Evolutionary conservation across 1,140 invertebrate species (phyloP).

Genomic region (Oryctes rhinoceros): DNA sequence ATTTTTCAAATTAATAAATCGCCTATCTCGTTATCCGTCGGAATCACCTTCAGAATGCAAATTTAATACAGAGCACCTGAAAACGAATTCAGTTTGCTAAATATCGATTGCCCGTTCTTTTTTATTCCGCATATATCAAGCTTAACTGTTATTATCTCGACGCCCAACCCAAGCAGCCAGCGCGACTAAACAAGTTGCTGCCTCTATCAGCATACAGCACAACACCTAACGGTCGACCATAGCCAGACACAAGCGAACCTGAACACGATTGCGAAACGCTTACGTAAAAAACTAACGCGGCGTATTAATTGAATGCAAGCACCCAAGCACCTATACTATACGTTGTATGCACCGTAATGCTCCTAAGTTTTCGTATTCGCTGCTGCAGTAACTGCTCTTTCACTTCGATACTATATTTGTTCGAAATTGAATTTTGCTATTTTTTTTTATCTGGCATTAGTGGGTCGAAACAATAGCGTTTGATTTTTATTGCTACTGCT

Average conservation of each 20-base stretch:
- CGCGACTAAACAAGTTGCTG: neutral
- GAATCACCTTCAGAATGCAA: neutral
- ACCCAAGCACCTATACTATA: neutral
- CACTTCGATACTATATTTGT: too few species aligned
- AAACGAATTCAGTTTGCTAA: neutral
- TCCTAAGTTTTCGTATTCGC: too few species aligned
- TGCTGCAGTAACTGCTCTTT: too few species aligned
- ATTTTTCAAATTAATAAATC: too few species aligned
- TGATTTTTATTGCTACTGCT: too few species aligned
- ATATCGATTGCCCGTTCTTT: neutral
- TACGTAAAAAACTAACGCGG: slow-evolving; percentile 13
- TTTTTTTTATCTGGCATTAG: too few species aligned
- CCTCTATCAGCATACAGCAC: neutral
- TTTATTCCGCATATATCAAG: slow-evolving; percentile 1
- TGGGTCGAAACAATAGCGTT: too few species aligned
- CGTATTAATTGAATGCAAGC: slow-evolving; percentile 11
- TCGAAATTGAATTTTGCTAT: too few species aligned
- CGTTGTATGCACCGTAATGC: too few species aligned
- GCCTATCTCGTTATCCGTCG: too few species aligned
- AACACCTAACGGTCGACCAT: slow-evolving; percentile 2
- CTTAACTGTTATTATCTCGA: neutral
- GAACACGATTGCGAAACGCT: slow-evolving; percentile 3
- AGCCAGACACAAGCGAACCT: neutral
- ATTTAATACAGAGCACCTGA: neutral
- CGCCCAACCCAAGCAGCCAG: neutral